These are phyloP conservation scores for Epiperipatus broadwayi DNA, from an alignment of 2,888 invertebrate genomes.

Conservation along the genomic window DNA sequence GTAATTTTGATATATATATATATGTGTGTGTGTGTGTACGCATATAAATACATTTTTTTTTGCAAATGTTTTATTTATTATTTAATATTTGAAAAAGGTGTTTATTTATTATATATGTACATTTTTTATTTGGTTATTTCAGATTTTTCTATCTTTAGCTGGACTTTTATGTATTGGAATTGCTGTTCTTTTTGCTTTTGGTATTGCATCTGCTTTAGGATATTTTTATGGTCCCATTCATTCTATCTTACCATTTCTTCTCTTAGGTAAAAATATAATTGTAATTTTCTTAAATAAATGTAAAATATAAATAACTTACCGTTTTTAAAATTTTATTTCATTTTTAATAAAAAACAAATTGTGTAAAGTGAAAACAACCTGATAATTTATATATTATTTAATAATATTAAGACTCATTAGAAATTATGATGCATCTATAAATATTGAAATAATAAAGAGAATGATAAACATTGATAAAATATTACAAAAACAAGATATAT, in stretches of 20 bases:
- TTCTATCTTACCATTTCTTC: constrained; percentile 54
- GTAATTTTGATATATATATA: constrained; percentile 11
- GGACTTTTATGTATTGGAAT: constrained; percentile 51
- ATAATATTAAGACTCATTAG: too few relatives aligned
- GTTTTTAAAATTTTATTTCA: too few relatives aligned
- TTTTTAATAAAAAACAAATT: too few relatives aligned
- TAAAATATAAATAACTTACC: too few relatives aligned
- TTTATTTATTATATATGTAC: background rate
- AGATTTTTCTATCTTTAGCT: constrained; percentile 44
- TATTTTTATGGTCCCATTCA: constrained; percentile 61
- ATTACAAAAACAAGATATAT: too few relatives aligned
- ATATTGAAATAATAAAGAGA: too few relatives aligned
- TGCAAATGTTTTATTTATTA: background rate
- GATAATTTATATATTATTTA: too few relatives aligned
- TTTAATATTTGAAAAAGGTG: constrained; percentile 5
- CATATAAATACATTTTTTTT: constrained; percentile 13
- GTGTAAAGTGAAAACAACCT: too few relatives aligned
- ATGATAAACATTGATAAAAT: too few relatives aligned
- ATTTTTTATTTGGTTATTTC: constrained; percentile 19
- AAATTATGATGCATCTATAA: too few relatives aligned
- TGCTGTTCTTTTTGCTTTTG: constrained; percentile 48
- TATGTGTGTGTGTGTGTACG: constrained; percentile 11
- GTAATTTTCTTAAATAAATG: too few relatives aligned
- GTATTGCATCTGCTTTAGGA: constrained; percentile 48
- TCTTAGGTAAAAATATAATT: constrained; percentile 59